Evolutionary conservation across 2,888 invertebrate genomes (phyloP).

Genomic region (Thecophora atra): DNA sequence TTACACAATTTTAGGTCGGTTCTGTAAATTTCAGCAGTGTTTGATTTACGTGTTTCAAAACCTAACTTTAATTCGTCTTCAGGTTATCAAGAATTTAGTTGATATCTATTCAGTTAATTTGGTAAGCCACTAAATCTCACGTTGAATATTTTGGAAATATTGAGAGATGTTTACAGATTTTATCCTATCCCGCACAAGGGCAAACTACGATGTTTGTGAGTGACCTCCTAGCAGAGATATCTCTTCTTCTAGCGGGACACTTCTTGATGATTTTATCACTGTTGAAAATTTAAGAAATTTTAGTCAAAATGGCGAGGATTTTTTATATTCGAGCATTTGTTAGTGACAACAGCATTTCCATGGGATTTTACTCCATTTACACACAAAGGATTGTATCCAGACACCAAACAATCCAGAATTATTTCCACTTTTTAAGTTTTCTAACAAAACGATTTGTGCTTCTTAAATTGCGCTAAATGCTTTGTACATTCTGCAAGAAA

Average conservation of each 20-base stretch:
- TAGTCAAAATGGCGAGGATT: constrained; percentile 62
- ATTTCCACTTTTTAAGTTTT: no score
- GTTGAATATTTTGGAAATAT: neutral
- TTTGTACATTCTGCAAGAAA: no score
- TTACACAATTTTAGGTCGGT: constrained; percentile 34
- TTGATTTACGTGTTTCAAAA: neutral
- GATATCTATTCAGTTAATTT: no score
- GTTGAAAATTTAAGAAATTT: constrained; percentile 35
- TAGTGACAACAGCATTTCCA: no score
- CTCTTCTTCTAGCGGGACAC: constrained; percentile 21
- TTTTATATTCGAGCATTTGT: constrained; percentile 57
- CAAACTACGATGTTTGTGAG: constrained; percentile 19
- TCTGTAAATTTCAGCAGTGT: neutral
- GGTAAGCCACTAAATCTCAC: no score
- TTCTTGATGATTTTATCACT: constrained; percentile 39
- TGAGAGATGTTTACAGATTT: neutral
- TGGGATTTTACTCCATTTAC: no score
- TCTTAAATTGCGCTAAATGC: no score
- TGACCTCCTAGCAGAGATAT: no score
- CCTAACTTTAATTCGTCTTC: neutral
- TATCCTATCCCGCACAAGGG: neutral
- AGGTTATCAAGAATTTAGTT: no score
- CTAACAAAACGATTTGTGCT: no score
- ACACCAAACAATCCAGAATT: no score
- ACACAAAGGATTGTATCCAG: no score